Conservation (phyloP, 2,113 vertebrate genomes). For the Podilymbus podiceps region DNA sequence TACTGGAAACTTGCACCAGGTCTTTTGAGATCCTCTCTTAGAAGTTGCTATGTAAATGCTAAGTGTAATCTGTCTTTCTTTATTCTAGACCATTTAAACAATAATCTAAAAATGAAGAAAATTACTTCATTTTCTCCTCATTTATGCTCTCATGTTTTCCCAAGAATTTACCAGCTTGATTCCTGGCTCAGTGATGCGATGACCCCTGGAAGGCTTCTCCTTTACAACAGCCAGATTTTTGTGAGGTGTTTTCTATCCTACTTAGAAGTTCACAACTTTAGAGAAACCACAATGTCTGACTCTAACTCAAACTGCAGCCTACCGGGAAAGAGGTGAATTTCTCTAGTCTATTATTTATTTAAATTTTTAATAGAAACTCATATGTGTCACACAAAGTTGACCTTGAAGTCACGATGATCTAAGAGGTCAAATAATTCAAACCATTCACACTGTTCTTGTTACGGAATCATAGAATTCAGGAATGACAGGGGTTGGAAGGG, state of each 20-base stretch:
- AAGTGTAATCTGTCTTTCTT: neutral
- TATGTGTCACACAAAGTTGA: neutral
- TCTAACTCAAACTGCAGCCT: neutral
- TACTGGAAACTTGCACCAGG: neutral
- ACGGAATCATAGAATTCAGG: too few relatives aligned
- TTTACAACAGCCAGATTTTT: neutral
- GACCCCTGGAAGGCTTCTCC: neutral
- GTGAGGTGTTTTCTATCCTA: neutral
- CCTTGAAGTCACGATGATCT: neutral
- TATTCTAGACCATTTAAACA: neutral
- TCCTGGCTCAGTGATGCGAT: neutral
- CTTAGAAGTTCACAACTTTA: neutral
- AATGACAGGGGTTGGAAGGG: too few relatives aligned
- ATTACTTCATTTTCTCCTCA: neutral
- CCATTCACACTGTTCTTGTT: neutral
- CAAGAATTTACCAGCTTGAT: neutral
- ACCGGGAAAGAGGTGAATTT: fast-evolving
- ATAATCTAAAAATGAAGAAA: neutral
- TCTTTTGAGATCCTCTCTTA: neutral
- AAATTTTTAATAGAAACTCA: neutral
- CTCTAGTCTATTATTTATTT: neutral
- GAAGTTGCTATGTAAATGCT: neutral
- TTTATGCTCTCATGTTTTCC: neutral
- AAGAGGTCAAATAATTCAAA: neutral
- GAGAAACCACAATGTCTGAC: neutral